Evolutionary conservation across 2,113 vertebrate genomes (phyloP).

Genomic region (Semnornis frantzii): DNA sequence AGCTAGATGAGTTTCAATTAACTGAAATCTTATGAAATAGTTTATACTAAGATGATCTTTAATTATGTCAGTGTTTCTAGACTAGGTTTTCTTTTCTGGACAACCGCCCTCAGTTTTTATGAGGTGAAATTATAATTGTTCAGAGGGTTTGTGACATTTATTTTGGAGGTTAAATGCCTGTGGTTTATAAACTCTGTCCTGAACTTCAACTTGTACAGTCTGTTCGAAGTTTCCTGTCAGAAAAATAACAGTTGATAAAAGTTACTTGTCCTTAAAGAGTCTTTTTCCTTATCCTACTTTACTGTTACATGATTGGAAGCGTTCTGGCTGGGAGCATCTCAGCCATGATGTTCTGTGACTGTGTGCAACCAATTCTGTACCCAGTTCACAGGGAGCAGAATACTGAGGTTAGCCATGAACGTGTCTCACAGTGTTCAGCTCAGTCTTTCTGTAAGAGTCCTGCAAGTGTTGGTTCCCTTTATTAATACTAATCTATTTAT

Average conservation of each 20-base stretch:
- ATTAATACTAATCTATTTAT: not conserved
- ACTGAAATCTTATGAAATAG: not conserved
- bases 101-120: not conserved
- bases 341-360: not conserved
- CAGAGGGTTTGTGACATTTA: not conserved
- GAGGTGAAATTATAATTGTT: not conserved
- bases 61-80: not conserved
- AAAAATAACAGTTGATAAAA: not conserved
- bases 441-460: not conserved
- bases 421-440: not conserved
- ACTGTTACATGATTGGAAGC: not conserved
- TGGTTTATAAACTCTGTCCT: slow-evolving; percentile 1
- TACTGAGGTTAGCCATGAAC: not conserved
- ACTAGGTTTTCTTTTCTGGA: not conserved
- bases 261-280: not conserved
- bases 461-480: not conserved
- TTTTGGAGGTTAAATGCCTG: not conserved
- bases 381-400: not conserved
- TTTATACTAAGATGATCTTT: not conserved
- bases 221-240: not conserved
- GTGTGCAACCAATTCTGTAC: not conserved
- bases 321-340: not conserved
- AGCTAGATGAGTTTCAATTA: not conserved
- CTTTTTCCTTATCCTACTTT: not conserved
- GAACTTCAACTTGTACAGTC: not conserved